These are phyloP conservation scores for Autographa pulchrina DNA, from an alignment of 2,888 invertebrate genomes.

Conservation along the genomic window DNA sequence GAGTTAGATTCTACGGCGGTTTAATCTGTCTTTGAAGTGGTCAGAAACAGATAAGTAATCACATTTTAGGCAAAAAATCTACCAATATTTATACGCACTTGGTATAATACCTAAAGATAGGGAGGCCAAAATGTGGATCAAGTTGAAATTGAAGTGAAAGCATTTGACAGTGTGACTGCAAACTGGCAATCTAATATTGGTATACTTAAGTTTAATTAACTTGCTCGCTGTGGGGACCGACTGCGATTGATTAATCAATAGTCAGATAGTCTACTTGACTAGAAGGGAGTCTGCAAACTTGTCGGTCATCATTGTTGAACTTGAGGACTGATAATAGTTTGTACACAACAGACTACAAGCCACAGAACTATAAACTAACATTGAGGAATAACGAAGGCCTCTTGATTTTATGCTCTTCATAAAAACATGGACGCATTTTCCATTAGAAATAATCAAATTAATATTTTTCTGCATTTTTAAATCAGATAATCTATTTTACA, in stretches of 20 bases:
- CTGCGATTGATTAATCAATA: not conserved
- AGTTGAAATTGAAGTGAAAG: not conserved
- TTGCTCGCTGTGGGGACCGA: not conserved
- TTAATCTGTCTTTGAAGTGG: too few relatives aligned
- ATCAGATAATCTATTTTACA: too few relatives aligned
- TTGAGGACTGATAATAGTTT: not conserved
- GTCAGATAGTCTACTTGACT: not conserved
- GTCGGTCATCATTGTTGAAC: not conserved
- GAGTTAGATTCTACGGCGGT: too few relatives aligned
- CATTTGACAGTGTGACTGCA: not conserved
- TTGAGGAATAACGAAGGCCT: too few relatives aligned
- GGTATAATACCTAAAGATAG: not conserved
- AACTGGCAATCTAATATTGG: slow-evolving; percentile 6
- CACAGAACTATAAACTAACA: too few relatives aligned
- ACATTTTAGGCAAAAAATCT: too few relatives aligned
- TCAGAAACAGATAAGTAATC: too few relatives aligned
- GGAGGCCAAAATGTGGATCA: not conserved
- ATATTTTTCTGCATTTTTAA: too few relatives aligned
- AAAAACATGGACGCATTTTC: too few relatives aligned
- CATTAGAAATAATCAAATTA: too few relatives aligned
- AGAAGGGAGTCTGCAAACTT: not conserved
- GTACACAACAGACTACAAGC: not conserved
- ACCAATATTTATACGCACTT: not conserved
- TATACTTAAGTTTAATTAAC: slow-evolving; percentile 11
- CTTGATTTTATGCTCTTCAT: too few relatives aligned